Base-by-base conservation (phyloP, 2,888 invertebrate species). In the Volucella inanis region DNA sequence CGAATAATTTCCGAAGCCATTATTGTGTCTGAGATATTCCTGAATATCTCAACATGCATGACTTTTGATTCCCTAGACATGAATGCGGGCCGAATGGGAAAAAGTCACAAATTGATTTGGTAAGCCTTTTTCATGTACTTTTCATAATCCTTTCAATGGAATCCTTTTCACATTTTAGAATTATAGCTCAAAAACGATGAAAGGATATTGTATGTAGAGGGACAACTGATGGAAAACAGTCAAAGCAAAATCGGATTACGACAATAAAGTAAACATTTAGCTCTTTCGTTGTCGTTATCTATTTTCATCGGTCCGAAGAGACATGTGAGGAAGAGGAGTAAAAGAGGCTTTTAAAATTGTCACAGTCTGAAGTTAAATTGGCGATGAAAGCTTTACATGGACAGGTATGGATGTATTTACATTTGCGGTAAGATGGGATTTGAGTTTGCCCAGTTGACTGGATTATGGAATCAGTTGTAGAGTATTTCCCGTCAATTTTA, bases 121-220 rank as follows among this genome's bases (percentile, higher is more conserved):
- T 75, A 84, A 84, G 79, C 83, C 83, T 68, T 84, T 84, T 71
- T 14, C 62, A 71, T 84, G 83, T 84, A 84, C 83, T 84, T 84
- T 84, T 84, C 83, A 70, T 84, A 84, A 84, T 84, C 83, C 83
- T 75, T 79, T 83, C 83, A 79, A 79, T 83, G 55, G 57, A 83
- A 83, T 83, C 83, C 83, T 79, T 84, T 84, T 84, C 79, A 70
- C 74, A 84, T 75, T 41, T 75, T 31, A 31, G 68, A 83, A 74
- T 83, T 83, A 75, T 64, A 72, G 11, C 59, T 31, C 64, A 55
- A 15, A n/a, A 47, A 15, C 9, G 14, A 43, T 41, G 45, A 22
- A 39, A 14, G 39, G 31, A 31, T 38, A 39, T 10, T 12, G 38
- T 18, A n/a, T n/a, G 2, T n/a, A 14, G 54, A 22, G 11, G 22